phyloP scores from a whole-genome alignment of 2,888 invertebrate species.

The Hydropsyche betteni region DNA sequence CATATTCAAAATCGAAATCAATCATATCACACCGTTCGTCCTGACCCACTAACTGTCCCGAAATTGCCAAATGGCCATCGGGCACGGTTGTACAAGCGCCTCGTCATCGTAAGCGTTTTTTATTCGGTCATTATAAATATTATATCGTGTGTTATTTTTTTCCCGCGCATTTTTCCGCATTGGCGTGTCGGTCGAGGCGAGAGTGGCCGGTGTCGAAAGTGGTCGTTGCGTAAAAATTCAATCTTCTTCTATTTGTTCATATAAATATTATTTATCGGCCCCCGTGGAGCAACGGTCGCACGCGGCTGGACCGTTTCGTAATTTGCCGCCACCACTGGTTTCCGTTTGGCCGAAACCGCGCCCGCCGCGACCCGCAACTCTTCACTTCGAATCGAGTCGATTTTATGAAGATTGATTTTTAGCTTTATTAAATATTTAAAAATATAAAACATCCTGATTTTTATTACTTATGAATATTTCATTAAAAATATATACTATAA shows the following conservation, averaged over 20 bases:
- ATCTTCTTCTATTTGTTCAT: slow-evolving; percentile 37
- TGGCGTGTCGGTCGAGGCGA: slow-evolving; percentile 31
- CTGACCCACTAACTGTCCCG: too few species aligned
- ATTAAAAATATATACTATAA: too few species aligned
- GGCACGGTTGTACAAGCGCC: too few species aligned
- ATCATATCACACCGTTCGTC: too few species aligned
- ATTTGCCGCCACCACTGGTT: neutral
- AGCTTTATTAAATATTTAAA: too few species aligned
- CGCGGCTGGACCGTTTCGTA: slow-evolving; percentile 26
- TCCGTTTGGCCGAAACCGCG: slow-evolving; percentile 14
- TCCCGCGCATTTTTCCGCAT: slow-evolving; percentile 35
- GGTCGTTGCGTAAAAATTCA: slow-evolving; percentile 33
- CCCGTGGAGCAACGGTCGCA: slow-evolving; percentile 34
- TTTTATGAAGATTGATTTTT: too few species aligned
- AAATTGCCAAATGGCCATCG: too few species aligned
- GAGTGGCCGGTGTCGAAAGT: slow-evolving; percentile 30
- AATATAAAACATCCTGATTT: too few species aligned
- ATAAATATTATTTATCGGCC: slow-evolving; percentile 38
- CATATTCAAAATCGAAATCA: too few species aligned
- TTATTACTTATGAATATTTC: too few species aligned
- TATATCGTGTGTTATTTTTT: slow-evolving; percentile 14
- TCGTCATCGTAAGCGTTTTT: slow-evolving; percentile 4
- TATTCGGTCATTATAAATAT: slow-evolving; percentile 10
- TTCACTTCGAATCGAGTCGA: too few species aligned
- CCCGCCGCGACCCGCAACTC: neutral